Percentiles rank a stretch among this genome's conserved stretches.
These are phyloP conservation scores for Drosophila yakuba DNA, from an alignment of 1,140 invertebrate species.

Conservation along the genomic window DNA sequence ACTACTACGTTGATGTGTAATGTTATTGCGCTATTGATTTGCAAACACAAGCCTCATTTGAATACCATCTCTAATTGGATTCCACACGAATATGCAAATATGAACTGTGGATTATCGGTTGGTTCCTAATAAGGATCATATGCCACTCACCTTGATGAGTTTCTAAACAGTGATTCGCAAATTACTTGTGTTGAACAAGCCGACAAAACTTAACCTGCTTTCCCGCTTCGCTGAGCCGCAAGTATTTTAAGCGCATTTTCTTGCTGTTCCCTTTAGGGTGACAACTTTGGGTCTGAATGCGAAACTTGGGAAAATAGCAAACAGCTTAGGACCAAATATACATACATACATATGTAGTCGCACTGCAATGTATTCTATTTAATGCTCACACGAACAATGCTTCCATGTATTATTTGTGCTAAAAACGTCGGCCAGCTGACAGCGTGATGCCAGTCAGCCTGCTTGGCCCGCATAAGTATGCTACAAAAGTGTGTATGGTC, in stretches of 20 bases:
- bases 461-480: conserved; percentile 75
- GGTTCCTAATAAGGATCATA: not conserved
- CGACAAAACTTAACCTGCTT: conserved; percentile 20
- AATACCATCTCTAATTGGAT: conserved; percentile 1
- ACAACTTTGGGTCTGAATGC: conserved; percentile 39
- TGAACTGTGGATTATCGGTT: not conserved
- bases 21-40: not conserved
- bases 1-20: not conserved
- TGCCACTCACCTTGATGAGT: not conserved
- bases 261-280: conserved; percentile 31
- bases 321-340: conserved; percentile 54
- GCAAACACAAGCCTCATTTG: not conserved
- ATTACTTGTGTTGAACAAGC: not conserved
- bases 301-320: conserved; percentile 63
- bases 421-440: conserved; percentile 74
- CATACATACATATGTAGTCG: not conserved
- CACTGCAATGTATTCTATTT: conserved; percentile 49
- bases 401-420: conserved; percentile 66
- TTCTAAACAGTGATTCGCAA: not conserved
- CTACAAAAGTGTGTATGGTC: conserved; percentile 51
- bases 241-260: conserved; percentile 39
- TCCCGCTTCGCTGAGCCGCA: conserved; percentile 1
- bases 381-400: conserved; percentile 33
- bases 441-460: conserved; percentile 67
- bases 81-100: not conserved